These are phyloP conservation scores for Heliconius sara DNA, from an alignment of 2,888 invertebrate genomes.

Conservation along the genomic window DNA sequence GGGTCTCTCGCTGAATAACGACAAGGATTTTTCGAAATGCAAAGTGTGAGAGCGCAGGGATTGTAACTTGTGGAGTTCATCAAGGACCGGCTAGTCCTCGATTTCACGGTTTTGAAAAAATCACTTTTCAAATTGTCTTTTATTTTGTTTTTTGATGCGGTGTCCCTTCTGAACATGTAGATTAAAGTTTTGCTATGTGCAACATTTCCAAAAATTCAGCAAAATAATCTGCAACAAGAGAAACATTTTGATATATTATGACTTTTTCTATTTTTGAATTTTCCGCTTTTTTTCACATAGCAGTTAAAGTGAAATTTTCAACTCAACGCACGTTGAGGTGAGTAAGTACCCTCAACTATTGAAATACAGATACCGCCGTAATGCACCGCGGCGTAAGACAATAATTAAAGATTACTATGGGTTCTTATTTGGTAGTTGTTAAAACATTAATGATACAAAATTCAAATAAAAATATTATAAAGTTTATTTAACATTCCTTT, in stretches of 20 bases:
- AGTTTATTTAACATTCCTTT: not conserved
- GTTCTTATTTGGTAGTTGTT: not conserved
- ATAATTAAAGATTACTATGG: not conserved
- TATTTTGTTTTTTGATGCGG: slow-evolving; percentile 64
- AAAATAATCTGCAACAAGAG: slow-evolving; percentile 72
- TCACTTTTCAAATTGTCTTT: slow-evolving; percentile 72
- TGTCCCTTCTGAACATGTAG: slow-evolving; percentile 75
- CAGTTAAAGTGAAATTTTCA: not conserved
- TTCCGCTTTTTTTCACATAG: too few species aligned
- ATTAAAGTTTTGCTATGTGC: slow-evolving; percentile 73
- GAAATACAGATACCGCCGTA: not conserved
- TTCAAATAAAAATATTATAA: not conserved
- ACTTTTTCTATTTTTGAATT: too few species aligned
- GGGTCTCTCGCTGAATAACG: slow-evolving; percentile 84
- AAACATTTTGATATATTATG: slow-evolving; percentile 44
- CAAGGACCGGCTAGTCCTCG: slow-evolving; percentile 84
- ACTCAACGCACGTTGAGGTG: not conserved
- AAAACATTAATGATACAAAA: not conserved
- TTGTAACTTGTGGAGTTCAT: slow-evolving; percentile 81
- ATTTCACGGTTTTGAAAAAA: slow-evolving; percentile 74
- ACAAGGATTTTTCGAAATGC: slow-evolving; percentile 77
- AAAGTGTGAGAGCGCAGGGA: slow-evolving; percentile 79
- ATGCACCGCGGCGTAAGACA: not conserved
- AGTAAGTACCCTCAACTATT: not conserved
- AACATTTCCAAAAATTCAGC: slow-evolving; percentile 71